A percentile compares a stretch with the other conserved stretches of the same genome.
Conservation (phyloP, 2,797 vertebrate genomes). For the Coranthus polyacanthus region DNA sequence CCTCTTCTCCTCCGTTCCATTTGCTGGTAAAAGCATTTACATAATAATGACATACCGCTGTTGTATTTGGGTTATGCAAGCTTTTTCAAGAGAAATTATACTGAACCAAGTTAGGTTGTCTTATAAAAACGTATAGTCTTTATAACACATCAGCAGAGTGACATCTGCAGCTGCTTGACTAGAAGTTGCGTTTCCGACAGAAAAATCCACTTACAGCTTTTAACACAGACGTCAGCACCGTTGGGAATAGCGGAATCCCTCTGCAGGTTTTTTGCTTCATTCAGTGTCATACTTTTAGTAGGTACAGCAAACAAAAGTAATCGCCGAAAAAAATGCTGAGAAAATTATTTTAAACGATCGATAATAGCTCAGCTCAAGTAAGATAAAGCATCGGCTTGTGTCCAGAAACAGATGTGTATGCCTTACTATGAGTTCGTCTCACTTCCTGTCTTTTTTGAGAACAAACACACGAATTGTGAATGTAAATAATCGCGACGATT, state of each 20-base stretch:
- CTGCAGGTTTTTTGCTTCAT: too few species aligned
- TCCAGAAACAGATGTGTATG: constrained; percentile 31
- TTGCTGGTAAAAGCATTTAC: constrained; percentile 59
- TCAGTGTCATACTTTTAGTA: too few species aligned
- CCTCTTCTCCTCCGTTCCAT: constrained; percentile 45
- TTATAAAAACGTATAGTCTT: not conserved
- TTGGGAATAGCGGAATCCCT: constrained; percentile 9
- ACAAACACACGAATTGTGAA: constrained; percentile 43
- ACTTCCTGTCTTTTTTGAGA: constrained; percentile 17
- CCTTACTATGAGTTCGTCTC: constrained; percentile 31
- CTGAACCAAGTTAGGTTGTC: constrained; percentile 1
- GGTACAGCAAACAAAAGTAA: too few species aligned
- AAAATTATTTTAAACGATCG: not conserved
- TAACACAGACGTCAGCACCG: constrained; percentile 20
- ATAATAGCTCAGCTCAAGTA: constrained; percentile 7
- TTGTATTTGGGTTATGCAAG: constrained; percentile 51
- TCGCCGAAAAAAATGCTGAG: too few species aligned
- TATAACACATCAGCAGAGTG: constrained; percentile 12
- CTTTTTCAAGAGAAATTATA: constrained; percentile 33
- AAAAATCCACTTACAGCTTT: constrained; percentile 23
- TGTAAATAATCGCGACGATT: constrained; percentile 14
- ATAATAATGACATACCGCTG: constrained; percentile 50
- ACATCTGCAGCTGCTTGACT: constrained; percentile 11
- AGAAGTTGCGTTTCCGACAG: constrained; percentile 20
- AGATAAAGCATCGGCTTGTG: constrained; percentile 14